These are phyloP conservation scores for Cyphomyrus discorhynchus DNA, from an alignment of 2,113 vertebrate genomes.

Conservation along the genomic window DNA sequence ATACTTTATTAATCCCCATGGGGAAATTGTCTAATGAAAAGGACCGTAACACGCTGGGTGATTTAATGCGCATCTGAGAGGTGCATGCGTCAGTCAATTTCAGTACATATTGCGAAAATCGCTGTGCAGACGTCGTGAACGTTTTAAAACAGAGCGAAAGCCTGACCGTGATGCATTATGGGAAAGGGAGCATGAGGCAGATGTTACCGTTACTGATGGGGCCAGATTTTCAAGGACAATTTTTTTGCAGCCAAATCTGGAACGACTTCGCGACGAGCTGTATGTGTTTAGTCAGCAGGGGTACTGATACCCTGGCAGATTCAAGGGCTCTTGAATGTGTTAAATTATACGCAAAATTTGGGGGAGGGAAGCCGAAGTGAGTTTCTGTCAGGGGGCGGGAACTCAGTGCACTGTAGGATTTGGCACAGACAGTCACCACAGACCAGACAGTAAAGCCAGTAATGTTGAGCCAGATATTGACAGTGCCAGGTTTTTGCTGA, in stretches of 20 bases:
- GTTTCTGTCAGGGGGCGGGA: background rate
- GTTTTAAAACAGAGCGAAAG: background rate
- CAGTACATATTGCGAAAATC: conserved; percentile 49
- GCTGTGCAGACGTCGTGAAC: background rate
- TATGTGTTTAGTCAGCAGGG: background rate
- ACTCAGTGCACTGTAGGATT: background rate
- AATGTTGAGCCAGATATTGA: too few relatives aligned
- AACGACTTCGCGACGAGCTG: background rate
- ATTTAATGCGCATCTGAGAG: background rate
- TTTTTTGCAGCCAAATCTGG: background rate
- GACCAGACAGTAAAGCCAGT: background rate
- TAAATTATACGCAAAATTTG: background rate
- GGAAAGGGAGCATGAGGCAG: background rate
- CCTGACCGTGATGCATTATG: background rate
- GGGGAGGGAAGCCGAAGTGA: background rate
- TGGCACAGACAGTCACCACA: background rate
- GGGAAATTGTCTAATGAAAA: background rate
- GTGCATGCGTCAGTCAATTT: conserved; percentile 49
- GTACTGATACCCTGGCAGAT: background rate
- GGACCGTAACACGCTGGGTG: background rate
- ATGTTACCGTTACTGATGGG: background rate
- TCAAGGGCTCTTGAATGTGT: background rate
- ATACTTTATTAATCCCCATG: too few relatives aligned
- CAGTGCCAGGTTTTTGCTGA: background rate
- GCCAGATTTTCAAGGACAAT: background rate